A percentile compares a stretch with the other conserved stretches of the same genome.
These are phyloP conservation scores for Enteromius unitaeniatus DNA, from an alignment of 2,797 vertebrate species.

Conservation along the genomic window DNA sequence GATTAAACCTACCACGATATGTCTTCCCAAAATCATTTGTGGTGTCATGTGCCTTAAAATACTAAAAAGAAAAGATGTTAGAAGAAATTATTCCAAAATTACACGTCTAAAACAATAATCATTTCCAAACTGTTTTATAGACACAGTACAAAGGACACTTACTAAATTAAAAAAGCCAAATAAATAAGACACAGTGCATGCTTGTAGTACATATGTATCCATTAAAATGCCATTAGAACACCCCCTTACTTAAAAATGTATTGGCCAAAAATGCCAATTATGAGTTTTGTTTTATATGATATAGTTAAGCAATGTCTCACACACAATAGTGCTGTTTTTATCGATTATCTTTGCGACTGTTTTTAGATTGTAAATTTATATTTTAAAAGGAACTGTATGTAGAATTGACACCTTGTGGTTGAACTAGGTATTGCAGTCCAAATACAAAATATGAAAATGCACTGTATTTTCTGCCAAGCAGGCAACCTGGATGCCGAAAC, in stretches of 20 bases:
- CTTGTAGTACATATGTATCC: not conserved
- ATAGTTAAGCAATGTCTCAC: not conserved
- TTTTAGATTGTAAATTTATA: not conserved
- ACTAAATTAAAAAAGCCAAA: not conserved
- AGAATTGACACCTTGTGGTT: too few species aligned
- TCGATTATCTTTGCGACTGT: not conserved
- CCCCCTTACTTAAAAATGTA: not conserved
- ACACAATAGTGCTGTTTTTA: not conserved
- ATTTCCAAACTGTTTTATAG: not conserved
- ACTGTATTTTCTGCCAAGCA: too few species aligned
- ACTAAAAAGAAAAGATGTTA: constrained; percentile 67
- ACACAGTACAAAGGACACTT: not conserved
- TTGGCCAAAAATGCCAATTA: not conserved
- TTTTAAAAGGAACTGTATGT: too few species aligned
- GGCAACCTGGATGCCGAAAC: too few species aligned
- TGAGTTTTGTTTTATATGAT: not conserved
- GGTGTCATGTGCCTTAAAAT: constrained; percentile 82
- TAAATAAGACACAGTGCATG: not conserved
- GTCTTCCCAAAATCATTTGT: constrained; percentile 82
- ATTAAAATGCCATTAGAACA: not conserved
- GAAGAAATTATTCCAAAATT: not conserved
- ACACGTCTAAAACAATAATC: not conserved
- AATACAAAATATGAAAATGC: too few species aligned
- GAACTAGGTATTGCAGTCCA: too few species aligned
- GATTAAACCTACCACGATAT: constrained; percentile 79